phyloP scores from a whole-genome alignment of 2,888 invertebrate genomes.

The Cenopis cana region DNA sequence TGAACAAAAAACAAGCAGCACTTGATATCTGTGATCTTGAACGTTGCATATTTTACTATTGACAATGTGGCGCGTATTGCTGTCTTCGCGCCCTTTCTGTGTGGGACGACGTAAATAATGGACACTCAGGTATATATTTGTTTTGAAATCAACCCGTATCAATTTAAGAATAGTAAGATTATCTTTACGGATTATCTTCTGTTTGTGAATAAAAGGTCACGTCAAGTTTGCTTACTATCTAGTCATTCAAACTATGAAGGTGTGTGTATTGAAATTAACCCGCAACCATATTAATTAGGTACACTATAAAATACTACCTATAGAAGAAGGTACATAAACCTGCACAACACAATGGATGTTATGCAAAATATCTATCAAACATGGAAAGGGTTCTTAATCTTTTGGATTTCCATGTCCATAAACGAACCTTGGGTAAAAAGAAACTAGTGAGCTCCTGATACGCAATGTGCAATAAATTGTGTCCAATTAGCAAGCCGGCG shows the following conservation, averaged over 20 bases:
- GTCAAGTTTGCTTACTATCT: not conserved
- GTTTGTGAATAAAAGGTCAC: no score
- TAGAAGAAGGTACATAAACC: not conserved
- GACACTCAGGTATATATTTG: conserved; percentile 8
- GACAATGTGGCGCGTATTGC: conserved; percentile 29
- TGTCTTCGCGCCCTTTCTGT: conserved; percentile 33
- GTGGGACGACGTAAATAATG: conserved; percentile 32
- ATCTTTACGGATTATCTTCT: not conserved
- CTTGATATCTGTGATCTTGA: conserved; percentile 37
- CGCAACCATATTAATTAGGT: no score
- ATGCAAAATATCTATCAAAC: not conserved
- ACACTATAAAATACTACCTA: no score
- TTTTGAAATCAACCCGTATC: conserved; percentile 11
- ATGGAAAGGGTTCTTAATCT: not conserved
- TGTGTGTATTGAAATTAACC: not conserved
- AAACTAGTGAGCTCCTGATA: conserved; percentile 52
- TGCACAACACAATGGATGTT: not conserved
- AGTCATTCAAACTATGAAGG: not conserved
- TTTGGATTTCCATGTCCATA: conserved; percentile 39
- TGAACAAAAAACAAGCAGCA: conserved; percentile 39
- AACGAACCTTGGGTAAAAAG: conserved; percentile 43
- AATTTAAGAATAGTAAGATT: not conserved
- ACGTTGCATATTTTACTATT: conserved; percentile 38
- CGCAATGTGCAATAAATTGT: conserved; percentile 73
- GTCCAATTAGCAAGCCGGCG: conserved; percentile 75